Evolutionary conservation across 30 jellyfish, hydroid and myxozoan genomes (phyloP), one percentile per base, ranked within the genome.

Genomic region (Clytia hemisphaerica): DNA sequence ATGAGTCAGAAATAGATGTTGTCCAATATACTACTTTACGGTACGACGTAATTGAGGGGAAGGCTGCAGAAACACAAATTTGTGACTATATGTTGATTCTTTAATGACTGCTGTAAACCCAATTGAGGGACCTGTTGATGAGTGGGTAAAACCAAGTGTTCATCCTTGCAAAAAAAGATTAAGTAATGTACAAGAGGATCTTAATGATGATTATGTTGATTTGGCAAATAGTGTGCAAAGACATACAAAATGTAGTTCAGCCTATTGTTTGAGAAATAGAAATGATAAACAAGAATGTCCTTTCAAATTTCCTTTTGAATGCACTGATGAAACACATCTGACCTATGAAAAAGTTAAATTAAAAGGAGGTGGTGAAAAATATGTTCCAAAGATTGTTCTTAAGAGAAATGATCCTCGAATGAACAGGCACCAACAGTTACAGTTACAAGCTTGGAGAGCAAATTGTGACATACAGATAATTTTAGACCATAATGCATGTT

Each of bases 381-480:
- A n/a, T n/a, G n/a, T n/a, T n/a, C n/a, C n/a, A n/a, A n/a, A n/a
- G n/a, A n/a, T n/a, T n/a, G n/a, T n/a, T n/a, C n/a, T n/a, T n/a
- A n/a, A n/a, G n/a, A 16, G 76, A 2, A 62, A 62, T 62, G 76
- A 36, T 22, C 5, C 76, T 1, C 24, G 76, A 37, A 14, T 62
- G 3, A 62, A 62, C 27, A 34, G 10, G 37, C 61, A 62, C 64
- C 76, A 62, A 36, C 3, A 34, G 38, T 35, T 31, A 45, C 73
- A 68, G 76, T 31, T 68, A 46, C 80, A 44, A 47, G 76, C 51
- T 6, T 47, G 80, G 74, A 42, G 73, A 31, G 73, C 73, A 24
- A 68, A 29, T 55, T 72, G 83, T 55, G 83, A 72, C 46, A 72
- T 72, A 35, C 61, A 72, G 38, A 45, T 55, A 18, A 64, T 54